These are phyloP conservation scores for Panopea generosa DNA, from an alignment of 2,888 invertebrate genomes.

Conservation along the genomic window DNA sequence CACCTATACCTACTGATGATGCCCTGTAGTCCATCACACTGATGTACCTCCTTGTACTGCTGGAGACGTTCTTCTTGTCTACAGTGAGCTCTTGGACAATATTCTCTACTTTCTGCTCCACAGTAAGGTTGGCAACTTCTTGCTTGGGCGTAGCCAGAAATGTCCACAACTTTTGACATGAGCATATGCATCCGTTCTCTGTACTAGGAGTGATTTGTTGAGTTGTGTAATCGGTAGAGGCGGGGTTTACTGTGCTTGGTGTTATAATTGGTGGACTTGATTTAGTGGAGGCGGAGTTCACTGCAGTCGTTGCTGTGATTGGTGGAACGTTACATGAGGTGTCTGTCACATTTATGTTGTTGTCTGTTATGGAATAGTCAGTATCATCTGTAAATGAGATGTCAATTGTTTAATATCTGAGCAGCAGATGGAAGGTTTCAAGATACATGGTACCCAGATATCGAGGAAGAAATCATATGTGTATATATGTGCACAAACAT, in stretches of 20 bases:
- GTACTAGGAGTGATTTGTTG: no score
- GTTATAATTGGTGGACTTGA: no score
- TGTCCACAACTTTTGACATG: conserved; percentile 28
- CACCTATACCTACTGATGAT: conserved; percentile 43
- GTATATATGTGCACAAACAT: no score
- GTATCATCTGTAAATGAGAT: not conserved
- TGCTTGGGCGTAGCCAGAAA: conserved; percentile 30
- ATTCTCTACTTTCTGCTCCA: conserved; percentile 46
- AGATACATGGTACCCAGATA: no score
- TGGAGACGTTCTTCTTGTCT: conserved; percentile 45
- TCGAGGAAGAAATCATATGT: no score
- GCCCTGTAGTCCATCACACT: conserved; percentile 45
- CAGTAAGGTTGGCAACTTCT: conserved; percentile 35
- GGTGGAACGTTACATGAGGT: not conserved
- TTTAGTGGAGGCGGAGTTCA: no score
- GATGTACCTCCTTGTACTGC: conserved; percentile 17
- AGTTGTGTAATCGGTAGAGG: no score
- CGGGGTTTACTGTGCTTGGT: no score
- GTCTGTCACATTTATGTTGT: not conserved
- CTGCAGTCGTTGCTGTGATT: no score
- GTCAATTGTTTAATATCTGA: no score
- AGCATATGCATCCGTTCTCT: conserved; percentile 17
- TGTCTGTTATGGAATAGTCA: not conserved
- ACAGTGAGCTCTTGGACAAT: conserved; percentile 43
- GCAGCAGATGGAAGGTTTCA: no score